Evolutionary conservation across 2,113 vertebrate species (phyloP), one percentile per base, ranked within the genome.

Genomic region (Accipiter virgatus): DNA sequence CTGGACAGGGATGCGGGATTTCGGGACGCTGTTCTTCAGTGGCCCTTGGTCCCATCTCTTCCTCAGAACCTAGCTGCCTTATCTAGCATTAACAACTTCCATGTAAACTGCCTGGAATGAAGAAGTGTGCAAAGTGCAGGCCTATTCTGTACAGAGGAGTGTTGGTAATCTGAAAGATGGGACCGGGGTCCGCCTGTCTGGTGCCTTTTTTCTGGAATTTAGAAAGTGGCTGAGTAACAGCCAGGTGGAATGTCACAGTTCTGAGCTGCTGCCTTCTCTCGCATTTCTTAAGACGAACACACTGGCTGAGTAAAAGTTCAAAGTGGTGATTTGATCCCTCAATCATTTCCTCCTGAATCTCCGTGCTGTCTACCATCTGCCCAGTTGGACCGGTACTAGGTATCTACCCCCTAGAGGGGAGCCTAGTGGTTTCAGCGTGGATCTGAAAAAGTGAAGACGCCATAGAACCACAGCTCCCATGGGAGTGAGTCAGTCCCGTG

Each of bases 331-430:
- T 65, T 71, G 94, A 91, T 93, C 56, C 71, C 88, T 89, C 81
- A 97, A 8, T 73, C 87, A 97, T 97, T 97, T 97, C 97, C 96
- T 97, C 65, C 77, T 27, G 26, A 34, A 55, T 29, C 89, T 56
- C 8, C 0, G 21, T 11, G 61, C 83, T 72, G 48, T 29, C 56
- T 90, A 2, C 63, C 71, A 22, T 63, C 91, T 86, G 53, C 53
- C 67, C 77, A 12, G 9, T 9, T 68, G 53, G 66, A 48, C 13
- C 92, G 65, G 53, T 1, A 0, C 13, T 23, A 6, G n/a, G 31
- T 62, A 26, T 79, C 62, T 9, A 0, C 43, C 72, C 86, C 80
- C 72, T 16, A 1, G 29, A 45, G 87, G 4, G 1, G n/a, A 26
- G 48, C n/a, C 52, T 29, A 3, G 6, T 47, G 79, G 81, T 40